A percentile compares a stretch with the other conserved stretches of the same genome.
phyloP scores from a whole-genome alignment of 2,113 vertebrate species.

The Bubo bubo region DNA sequence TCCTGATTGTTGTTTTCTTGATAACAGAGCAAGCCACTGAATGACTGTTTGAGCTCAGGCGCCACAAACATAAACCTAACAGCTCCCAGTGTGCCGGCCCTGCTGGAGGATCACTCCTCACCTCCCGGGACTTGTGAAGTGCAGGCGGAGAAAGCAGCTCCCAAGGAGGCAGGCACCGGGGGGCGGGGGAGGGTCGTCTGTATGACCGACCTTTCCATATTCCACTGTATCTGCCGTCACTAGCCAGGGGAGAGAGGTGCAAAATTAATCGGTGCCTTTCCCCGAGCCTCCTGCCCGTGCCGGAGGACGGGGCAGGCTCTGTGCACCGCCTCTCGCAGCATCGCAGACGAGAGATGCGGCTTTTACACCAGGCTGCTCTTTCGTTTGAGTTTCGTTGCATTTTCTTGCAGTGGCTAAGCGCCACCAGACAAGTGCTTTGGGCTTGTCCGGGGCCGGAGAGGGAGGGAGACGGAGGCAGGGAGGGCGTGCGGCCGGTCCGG shows the following conservation, averaged over 20 bases:
- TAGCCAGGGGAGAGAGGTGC: neutral
- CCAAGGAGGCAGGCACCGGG: neutral
- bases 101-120: constrained; percentile 79
- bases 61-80: constrained; percentile 83
- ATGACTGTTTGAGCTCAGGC: constrained; percentile 81
- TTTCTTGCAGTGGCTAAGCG: neutral
- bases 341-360: neutral
- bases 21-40: constrained; percentile 80
- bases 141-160: constrained; percentile 66
- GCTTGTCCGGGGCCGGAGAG: too few species aligned
- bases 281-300: neutral
- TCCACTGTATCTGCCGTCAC: neutral
- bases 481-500: neutral
- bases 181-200: neutral
- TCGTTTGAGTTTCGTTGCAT: neutral
- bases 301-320: neutral
- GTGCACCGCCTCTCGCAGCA: neutral
- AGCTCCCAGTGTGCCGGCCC: constrained; percentile 70
- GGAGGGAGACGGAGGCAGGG: too few species aligned
- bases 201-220: neutral
- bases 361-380: neutral
- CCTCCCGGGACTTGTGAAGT: constrained; percentile 75
- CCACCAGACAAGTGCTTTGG: accelerated
- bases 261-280: neutral
- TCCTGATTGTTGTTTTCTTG: constrained; percentile 82